phyloP scores from a whole-genome alignment of 2,113 vertebrate genomes.

The Calcarius ornatus region DNA sequence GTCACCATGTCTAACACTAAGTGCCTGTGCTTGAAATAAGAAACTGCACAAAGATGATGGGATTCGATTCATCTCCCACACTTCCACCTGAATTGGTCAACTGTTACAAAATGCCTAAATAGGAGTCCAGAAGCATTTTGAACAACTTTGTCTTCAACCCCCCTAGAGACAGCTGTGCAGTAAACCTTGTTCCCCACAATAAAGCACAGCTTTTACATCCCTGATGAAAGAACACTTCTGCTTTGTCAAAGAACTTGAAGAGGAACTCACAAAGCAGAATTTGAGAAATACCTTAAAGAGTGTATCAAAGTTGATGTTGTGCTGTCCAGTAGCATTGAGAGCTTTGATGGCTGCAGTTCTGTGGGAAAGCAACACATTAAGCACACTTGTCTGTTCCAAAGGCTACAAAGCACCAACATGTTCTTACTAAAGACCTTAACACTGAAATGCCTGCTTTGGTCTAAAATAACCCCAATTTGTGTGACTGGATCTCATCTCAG shows the following conservation, averaged over 20 bases:
- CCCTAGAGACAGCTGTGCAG: background rate
- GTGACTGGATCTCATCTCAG: background rate
- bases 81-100: background rate
- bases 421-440: background rate
- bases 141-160: background rate
- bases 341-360: conserved; percentile 86
- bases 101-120: background rate
- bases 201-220: background rate
- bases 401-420: background rate
- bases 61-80: background rate
- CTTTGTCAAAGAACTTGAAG: background rate
- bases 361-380: background rate
- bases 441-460: background rate
- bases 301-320: conserved; percentile 76
- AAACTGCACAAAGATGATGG: background rate
- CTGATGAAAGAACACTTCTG: background rate
- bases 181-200: background rate
- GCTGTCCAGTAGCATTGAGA: conserved; percentile 85
- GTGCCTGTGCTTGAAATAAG: background rate
- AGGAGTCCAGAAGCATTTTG: background rate
- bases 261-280: background rate
- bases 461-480: background rate
- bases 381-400: background rate
- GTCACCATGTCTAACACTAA: background rate
- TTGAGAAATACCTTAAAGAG: conserved; percentile 81